Evolutionary conservation across 1,140 invertebrate genomes (phyloP).

Genomic region (Cydia amplana): DNA sequence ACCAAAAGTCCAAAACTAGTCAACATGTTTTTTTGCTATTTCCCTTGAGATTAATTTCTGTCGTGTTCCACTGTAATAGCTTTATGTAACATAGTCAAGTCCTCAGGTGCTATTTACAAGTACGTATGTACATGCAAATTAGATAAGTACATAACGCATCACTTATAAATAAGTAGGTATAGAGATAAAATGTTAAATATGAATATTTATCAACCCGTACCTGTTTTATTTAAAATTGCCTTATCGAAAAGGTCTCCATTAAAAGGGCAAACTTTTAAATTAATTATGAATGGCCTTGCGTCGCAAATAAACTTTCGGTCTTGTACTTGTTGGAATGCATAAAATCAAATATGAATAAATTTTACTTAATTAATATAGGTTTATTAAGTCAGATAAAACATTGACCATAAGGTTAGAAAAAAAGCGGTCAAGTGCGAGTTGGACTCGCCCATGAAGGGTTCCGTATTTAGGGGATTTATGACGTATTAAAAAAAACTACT

Average conservation of each 20-base stretch:
- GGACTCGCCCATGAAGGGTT: too few relatives aligned
- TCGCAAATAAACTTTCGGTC: background rate
- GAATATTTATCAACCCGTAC: conserved; percentile 30
- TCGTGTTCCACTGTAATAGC: background rate
- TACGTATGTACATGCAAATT: conserved; percentile 2
- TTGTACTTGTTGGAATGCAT: background rate
- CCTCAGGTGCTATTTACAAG: conserved; percentile 3
- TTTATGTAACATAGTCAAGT: background rate
- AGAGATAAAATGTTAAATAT: conserved; percentile 26
- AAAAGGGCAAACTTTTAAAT: conserved; percentile 28
- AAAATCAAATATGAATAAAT: background rate
- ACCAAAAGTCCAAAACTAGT: too few relatives aligned
- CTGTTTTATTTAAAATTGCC: conserved; percentile 30
- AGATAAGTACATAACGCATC: conserved; percentile 9
- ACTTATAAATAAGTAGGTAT: conserved; percentile 22
- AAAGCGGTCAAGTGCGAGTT: too few relatives aligned
- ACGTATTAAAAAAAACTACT: too few relatives aligned
- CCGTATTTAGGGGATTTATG: too few relatives aligned
- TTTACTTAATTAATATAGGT: background rate
- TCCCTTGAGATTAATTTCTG: background rate
- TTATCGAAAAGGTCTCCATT: conserved; percentile 31
- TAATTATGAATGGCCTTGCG: conserved; percentile 22
- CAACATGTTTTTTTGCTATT: background rate
- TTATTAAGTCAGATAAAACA: too few relatives aligned
- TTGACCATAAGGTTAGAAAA: too few relatives aligned